phyloP scores from a whole-genome alignment of 2,888 invertebrate genomes.

The Cheilosia soror region DNA sequence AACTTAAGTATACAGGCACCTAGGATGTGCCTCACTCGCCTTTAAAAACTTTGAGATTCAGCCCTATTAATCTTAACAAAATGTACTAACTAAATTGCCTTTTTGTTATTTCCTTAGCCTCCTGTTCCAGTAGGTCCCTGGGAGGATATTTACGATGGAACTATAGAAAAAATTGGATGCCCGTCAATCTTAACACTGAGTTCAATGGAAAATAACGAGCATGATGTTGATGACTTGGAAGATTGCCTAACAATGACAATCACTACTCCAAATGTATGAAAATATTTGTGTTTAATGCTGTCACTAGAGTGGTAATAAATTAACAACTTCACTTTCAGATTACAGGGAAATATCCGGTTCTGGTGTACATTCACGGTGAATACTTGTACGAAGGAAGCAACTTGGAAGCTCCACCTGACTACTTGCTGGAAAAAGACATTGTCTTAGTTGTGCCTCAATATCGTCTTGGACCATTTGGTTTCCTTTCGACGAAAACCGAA shows the following conservation, averaged over 20 bases:
- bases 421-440: constrained; percentile 84
- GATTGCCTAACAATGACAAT: constrained; percentile 82
- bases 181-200: constrained; percentile 81
- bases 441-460: constrained; percentile 83
- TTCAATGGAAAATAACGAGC: constrained; percentile 76
- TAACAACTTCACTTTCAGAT: not conserved
- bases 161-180: constrained; percentile 81
- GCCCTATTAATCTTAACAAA: too few relatives aligned
- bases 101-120: constrained; percentile 76
- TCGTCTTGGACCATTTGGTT: constrained; percentile 85
- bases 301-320: not conserved
- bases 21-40: too few relatives aligned
- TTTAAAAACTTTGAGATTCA: too few relatives aligned
- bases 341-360: constrained; percentile 80
- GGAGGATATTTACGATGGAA: constrained; percentile 81
- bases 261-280: constrained; percentile 79
- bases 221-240: constrained; percentile 78
- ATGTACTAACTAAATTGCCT: not conserved
- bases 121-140: constrained; percentile 81
- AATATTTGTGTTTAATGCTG: not conserved
- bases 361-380: constrained; percentile 84
- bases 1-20: too few relatives aligned
- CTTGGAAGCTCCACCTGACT: constrained; percentile 82
- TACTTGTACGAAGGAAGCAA: constrained; percentile 82
- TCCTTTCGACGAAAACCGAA: constrained; percentile 84